A percentile compares a stretch with the other conserved stretches of the same genome.
Evolutionary conservation across 2,888 invertebrate species (phyloP).

Genomic region (Julus scanicus): DNA sequence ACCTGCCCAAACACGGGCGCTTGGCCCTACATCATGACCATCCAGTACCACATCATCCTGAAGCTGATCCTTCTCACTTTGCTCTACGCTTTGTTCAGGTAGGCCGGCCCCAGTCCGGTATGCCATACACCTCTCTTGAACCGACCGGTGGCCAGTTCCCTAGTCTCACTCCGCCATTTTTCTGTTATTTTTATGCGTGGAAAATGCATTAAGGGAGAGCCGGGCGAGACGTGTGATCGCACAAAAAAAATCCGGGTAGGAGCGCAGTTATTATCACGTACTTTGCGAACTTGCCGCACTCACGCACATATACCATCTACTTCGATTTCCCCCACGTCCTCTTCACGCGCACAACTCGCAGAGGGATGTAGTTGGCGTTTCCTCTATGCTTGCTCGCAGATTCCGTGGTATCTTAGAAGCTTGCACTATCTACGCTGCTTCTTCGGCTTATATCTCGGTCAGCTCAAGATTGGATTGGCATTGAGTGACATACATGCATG

Average conservation of each 20-base stretch:
- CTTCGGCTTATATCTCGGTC: neutral
- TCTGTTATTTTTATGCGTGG: slow-evolving; percentile 38
- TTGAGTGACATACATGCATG: slow-evolving; percentile 4
- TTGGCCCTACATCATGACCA: slow-evolving; percentile 61
- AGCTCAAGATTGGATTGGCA: slow-evolving; percentile 20
- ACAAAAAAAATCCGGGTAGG: slow-evolving; percentile 51
- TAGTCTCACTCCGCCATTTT: slow-evolving; percentile 32
- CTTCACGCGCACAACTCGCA: neutral
- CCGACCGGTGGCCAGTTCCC: neutral
- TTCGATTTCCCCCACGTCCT: neutral
- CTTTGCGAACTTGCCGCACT: neutral
- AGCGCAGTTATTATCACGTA: slow-evolving; percentile 33
- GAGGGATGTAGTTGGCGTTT: neutral
- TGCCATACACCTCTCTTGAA: neutral
- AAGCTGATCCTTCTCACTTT: slow-evolving; percentile 65
- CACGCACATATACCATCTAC: neutral
- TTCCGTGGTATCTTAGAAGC: neutral
- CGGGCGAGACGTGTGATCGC: slow-evolving; percentile 52
- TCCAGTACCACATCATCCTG: slow-evolving; percentile 63
- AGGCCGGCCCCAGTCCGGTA: slow-evolving; percentile 36
- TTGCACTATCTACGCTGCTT: neutral
- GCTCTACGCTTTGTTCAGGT: slow-evolving; percentile 65
- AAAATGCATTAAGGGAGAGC: slow-evolving; percentile 51
- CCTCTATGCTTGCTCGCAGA: neutral
- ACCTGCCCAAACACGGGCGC: slow-evolving; percentile 58